Evolutionary conservation across 2,888 invertebrate species (phyloP), one percentile per base, ranked within the genome.

Genomic region (Eurytoma adleriae): DNA sequence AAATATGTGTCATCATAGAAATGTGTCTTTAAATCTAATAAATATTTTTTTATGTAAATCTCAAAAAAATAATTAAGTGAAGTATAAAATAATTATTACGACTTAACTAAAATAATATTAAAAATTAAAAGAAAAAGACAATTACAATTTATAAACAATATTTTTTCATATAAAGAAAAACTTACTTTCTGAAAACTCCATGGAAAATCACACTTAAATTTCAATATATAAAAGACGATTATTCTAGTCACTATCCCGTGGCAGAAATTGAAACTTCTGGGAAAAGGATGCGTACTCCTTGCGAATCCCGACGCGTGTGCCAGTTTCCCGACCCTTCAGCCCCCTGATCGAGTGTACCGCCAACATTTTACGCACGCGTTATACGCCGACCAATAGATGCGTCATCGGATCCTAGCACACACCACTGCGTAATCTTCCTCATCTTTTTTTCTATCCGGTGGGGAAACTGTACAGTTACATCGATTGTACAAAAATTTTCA

Each of bases 381-480:
- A 70, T 77, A 64, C 70, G 70, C 61, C 69, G 61, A 62, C 76
- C 76, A 69, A 77, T 77, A 27, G 54, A 77, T 77, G 64, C 70
- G 70, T 70, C 70, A 77, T 64, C 24, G 64, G 40, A 40, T 68
- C 52, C 54, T 73, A 57, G 16, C 40, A 13, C 14, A 30, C 18
- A 48, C 59, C 18, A n/a, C 24, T 48, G 64, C 40, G 64, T 64
- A 64, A 64, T 48, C 40, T 40, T 48, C 18, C 18, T 18, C 40
- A 64, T 48, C 48, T 64, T 48, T 64, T 48, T 64, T 18, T 12
- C 40, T 18, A 18, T 48, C 40, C 12, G 5, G 30, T 7, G 27
- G 40, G 40, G 40, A 40, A 40, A 40, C 40, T 40, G 40, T 40
- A 40, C 10, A 40, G 40, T 40, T 40, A 40, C 10, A 10, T 10